phyloP scores from a whole-genome alignment of 2,113 vertebrate genomes.

The Corythaeola cristata region DNA sequence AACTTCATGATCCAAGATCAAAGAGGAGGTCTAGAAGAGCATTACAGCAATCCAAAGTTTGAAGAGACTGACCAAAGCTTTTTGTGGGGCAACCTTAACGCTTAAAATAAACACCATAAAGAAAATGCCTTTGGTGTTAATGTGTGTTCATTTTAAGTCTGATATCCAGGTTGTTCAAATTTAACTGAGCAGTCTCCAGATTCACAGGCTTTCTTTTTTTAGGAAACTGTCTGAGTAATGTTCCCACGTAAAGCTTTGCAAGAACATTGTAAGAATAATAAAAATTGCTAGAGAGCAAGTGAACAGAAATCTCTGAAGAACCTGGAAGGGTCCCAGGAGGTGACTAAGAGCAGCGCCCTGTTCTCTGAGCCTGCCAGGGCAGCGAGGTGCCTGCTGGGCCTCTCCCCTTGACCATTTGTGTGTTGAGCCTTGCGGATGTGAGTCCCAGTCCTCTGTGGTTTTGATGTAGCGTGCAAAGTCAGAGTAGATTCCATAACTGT shows the following conservation, averaged over 20 bases:
- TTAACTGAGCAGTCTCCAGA: slow-evolving; percentile 9
- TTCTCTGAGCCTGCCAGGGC: slow-evolving; percentile 36
- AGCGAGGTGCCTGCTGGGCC: slow-evolving; percentile 26
- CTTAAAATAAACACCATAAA: slow-evolving; percentile 65
- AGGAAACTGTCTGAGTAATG: slow-evolving; percentile 9
- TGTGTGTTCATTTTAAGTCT: slow-evolving; percentile 57
- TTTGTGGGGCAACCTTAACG: slow-evolving; percentile 81
- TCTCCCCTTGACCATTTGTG: neutral
- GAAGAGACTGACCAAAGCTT: slow-evolving; percentile 83
- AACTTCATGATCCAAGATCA: slow-evolving; percentile 70
- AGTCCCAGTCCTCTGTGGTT: slow-evolving; percentile 46
- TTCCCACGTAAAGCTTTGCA: slow-evolving; percentile 23
- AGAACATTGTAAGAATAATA: neutral
- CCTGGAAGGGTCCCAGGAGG: neutral
- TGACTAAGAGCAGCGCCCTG: neutral
- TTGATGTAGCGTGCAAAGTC: slow-evolving; percentile 56
- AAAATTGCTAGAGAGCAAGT: slow-evolving; percentile 4
- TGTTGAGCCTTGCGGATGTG: slow-evolving; percentile 38
- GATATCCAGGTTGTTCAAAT: slow-evolving; percentile 35
- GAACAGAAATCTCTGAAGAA: neutral
- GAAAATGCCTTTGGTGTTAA: slow-evolving; percentile 53
- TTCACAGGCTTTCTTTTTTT: slow-evolving; percentile 33
- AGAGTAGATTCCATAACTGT: slow-evolving; percentile 55
- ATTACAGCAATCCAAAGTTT: slow-evolving; percentile 77
- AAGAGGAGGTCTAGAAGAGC: slow-evolving; percentile 75